Evolutionary conservation across 2,113 vertebrate species (phyloP).

Genomic region (Catharus minimus): DNA sequence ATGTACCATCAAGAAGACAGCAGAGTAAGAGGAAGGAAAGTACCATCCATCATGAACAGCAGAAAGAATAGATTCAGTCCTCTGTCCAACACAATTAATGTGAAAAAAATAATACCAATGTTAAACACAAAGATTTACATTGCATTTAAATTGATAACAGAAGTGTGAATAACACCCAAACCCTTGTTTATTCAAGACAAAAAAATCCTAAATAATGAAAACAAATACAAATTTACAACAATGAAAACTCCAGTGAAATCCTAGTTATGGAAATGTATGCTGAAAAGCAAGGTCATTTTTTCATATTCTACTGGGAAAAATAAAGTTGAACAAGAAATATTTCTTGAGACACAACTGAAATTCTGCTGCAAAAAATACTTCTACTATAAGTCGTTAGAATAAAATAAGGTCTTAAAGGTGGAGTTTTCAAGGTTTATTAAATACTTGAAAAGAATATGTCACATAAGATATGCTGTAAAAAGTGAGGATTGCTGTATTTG

Average conservation of each 20-base stretch:
- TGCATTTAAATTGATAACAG: background rate
- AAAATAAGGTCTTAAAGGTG: background rate
- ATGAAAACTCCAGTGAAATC: background rate
- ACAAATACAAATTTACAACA: background rate
- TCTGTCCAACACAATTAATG: background rate
- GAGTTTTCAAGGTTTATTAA: background rate
- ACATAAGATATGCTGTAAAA: background rate
- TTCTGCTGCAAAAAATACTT: background rate
- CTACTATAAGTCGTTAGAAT: background rate
- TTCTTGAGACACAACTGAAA: background rate
- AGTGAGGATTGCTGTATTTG: background rate
- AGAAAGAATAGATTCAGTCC: background rate
- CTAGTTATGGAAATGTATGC: background rate
- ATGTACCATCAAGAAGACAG: background rate
- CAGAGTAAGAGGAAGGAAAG: background rate
- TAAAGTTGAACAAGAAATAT: background rate
- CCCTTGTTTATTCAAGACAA: background rate
- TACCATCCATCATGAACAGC: background rate
- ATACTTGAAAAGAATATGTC: background rate
- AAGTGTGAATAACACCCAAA: background rate
- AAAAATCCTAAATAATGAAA: background rate
- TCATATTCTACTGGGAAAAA: background rate
- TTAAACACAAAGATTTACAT: background rate
- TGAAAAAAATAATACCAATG: background rate
- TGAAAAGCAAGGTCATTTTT: background rate